Base-by-base conservation (phyloP, 2,113 vertebrate genomes). In the Delphinus delphis region DNA sequence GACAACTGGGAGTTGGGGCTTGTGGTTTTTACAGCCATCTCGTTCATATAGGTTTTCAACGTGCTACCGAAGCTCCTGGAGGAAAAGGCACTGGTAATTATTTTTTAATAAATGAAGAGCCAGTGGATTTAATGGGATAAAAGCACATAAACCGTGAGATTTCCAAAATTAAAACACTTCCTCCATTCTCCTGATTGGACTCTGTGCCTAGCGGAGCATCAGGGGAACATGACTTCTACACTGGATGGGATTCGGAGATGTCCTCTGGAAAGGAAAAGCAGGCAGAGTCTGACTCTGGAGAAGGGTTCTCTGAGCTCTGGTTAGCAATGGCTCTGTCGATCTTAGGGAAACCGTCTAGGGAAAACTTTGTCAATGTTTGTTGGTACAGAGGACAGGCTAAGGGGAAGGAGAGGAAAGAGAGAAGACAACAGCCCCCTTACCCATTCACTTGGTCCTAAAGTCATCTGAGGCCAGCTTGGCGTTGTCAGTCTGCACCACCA, bases 381-480 rank as follows among this genome's bases (percentile, higher is more conserved):
- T 55, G 2, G 33, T 20, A 6, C 9, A 67, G 25, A 58, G 9
- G 28, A 26, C 28, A 71, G 88, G 23, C 8, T 55, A 33, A 74
- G n/a, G 44, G 65, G 41, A 36, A 25, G 3, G 65, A 53, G 10
- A 63, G 8, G 21, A 79, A 8, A 36, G 53, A 86, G 6, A 47
- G 55, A 33, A n/a, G 60, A 67, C 5, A n/a, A 3, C 0, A 5
- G 31, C 76, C 90, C 7, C 1, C 2, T 3, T 44, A 97, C 98
- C 65, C 81, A 96, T 99, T 98, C 98, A 99, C 99, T 99, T 99
- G 98, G 99, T 98, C 70, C 98, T 98, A 97, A 99, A 99, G 98
- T 99, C 99, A 58, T 99, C 99, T 0, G 98, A 97, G 73, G 99
- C 99, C 97, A 99, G 98, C 96, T 98, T 99, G 41, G 99, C 99